Evolutionary conservation across 2,113 vertebrate genomes (phyloP), one percentile per base, ranked within the genome.

Genomic region (Sphyrna mokarran): DNA sequence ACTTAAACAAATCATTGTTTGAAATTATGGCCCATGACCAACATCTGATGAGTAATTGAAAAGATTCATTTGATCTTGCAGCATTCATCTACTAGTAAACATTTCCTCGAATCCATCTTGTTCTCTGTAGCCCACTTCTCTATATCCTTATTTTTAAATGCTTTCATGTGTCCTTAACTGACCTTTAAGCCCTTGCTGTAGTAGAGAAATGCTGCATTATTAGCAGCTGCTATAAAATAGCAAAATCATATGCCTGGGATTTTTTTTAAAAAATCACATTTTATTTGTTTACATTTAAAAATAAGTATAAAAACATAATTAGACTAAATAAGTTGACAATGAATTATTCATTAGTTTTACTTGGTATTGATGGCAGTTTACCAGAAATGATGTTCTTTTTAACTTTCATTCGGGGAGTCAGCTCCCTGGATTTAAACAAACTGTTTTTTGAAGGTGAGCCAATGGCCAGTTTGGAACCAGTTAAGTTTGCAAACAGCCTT

Each of bases 401-500:
- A 70, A 29, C 69, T 72, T 94, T 94, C 20, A 94, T 63, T 40
- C 18, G 63, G 11, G 66, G 40, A 95, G 22, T 72, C 69, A 72
- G 68, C 22, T 72, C 63, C 93, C 43, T 95, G 66, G 93, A 72
- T 95, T 95, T 72, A 95, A 95, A 95, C 22, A 95, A 72, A 95
- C 37, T 95, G 37, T 22, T 16, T 95, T 70, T 95, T 48, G 69
- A 23, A 72, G 93, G 69, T 23, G 68, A 95, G 26, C 66, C 66
- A 95, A 43, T 23, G 14, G 93, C 37, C 37, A 95, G 69, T 95
- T 95, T 95, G 93, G 68, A 95, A 48, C 68, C 93, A 16, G 40
- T 43, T 29, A 99, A 96, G 96, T 98, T 98, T 76, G 98, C 97
- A 54, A 99, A 97, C 18, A 99, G 97, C 68, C 98, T 97, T 94